A percentile compares a stretch with the other conserved stretches of the same genome.
phyloP scores from a whole-genome alignment of 2,113 vertebrate genomes.

The Spizaetus ornatus region DNA sequence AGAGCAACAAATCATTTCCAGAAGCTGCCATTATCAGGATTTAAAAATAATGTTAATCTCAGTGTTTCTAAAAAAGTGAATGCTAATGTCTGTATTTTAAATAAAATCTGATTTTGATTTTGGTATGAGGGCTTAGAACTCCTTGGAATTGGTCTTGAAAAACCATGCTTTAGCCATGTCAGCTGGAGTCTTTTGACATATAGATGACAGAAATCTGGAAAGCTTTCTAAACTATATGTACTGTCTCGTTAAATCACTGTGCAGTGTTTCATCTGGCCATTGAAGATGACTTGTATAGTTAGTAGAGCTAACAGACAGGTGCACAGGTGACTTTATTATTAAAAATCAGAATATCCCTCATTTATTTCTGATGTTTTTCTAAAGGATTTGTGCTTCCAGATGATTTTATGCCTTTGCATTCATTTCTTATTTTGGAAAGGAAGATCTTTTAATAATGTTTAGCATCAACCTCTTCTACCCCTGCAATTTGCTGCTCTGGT shows the following conservation, averaged over 20 bases:
- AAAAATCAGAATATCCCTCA: background rate
- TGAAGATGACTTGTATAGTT: background rate
- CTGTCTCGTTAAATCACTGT: background rate
- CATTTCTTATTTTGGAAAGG: slow-evolving; percentile 20
- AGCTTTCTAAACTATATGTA: background rate
- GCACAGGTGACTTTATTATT: background rate
- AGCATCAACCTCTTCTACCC: background rate
- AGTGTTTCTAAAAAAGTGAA: background rate
- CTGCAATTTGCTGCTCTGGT: background rate
- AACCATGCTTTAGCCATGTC: background rate
- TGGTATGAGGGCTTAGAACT: background rate
- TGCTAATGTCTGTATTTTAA: slow-evolving; percentile 29
- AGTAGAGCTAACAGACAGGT: background rate
- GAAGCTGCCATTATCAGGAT: slow-evolving; percentile 4
- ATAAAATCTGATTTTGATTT: slow-evolving; percentile 37
- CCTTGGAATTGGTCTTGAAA: background rate
- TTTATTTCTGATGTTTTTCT: background rate
- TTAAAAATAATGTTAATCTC: slow-evolving; percentile 10
- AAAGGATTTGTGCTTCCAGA: background rate
- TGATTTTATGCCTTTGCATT: slow-evolving; percentile 1
- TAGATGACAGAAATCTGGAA: background rate
- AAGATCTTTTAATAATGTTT: slow-evolving; percentile 46
- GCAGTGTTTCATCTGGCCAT: background rate
- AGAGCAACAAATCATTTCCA: slow-evolving; percentile 48
- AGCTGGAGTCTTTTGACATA: background rate